Base-by-base conservation (phyloP, 2,113 vertebrate genomes). In the Octodon degus region DNA sequence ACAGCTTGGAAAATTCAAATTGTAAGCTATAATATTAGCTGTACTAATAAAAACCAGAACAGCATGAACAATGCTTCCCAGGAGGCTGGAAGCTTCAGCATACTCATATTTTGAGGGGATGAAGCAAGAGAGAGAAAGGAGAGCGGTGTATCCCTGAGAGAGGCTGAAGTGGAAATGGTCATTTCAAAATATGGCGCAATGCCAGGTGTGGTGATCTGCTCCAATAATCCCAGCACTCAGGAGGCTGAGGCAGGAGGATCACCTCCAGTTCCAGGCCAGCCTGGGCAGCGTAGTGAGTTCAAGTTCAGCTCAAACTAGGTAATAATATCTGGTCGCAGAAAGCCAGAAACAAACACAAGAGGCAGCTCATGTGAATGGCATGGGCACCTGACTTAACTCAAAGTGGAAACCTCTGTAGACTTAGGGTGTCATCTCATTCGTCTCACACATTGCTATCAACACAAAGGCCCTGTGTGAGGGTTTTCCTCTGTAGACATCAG, bases 1-100 rank as follows among this genome's bases (percentile, higher is more conserved):
- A 94, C 89, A 89, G 25, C 24, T 86, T 77, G 81, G n/a, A 91
- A 91, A 58, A 93, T 70, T 53, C n/a, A 79, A 85, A 90, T 86
- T 84, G 68, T 83, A 83, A 96, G n/a, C 19, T 65, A 20, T 62
- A 58, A 55, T 95, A 92, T 27, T 92, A 63, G 82, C 19, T 86
- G 20, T 79, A 85, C 37, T 87, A 76, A 86, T 89, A 89, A 92
- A 91, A 91, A 84, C 25, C 34, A 32, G 37, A 27, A 67, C 32
- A 80, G 34, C 68, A n/a, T 83, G n/a, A 58, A 93, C 88, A 96
- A 50, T 81, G 77, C 63, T 93, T 94, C 70, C 22, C 20, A 68
- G 80, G 83, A 81, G 65, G 47, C 47, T 65, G 4, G 40, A 72
- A 85, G 22, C 22, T 91, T 91, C 47, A 70, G 58, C 53, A 81